phyloP scores from a whole-genome alignment of 2,888 invertebrate species.

The Mayetiola destructor region DNA sequence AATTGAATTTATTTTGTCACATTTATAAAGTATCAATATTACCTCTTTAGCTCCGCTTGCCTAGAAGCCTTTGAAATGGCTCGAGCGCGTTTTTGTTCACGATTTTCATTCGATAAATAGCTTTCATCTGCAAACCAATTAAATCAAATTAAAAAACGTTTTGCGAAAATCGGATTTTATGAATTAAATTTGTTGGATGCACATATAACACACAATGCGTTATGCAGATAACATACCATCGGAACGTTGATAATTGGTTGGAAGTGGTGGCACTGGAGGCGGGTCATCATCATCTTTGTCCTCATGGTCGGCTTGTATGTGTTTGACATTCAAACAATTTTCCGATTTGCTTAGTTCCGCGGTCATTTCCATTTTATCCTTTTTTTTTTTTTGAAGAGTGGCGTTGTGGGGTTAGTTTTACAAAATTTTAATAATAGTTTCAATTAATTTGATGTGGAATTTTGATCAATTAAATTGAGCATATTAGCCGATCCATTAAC shows the following conservation, averaged over 20 bases:
- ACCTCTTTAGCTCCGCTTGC: constrained; percentile 57
- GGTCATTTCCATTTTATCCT: constrained; percentile 18
- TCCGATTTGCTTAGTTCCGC: constrained; percentile 26
- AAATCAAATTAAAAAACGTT: neutral
- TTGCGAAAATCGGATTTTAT: neutral
- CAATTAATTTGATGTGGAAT: too few species aligned
- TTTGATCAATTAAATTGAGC: too few species aligned
- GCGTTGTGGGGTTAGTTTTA: too few species aligned
- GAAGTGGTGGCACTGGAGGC: constrained; percentile 50
- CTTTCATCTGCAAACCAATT: constrained; percentile 35
- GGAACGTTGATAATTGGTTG: constrained; percentile 42
- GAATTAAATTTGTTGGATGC: neutral
- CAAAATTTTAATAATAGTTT: too few species aligned
- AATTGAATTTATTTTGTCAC: too few species aligned
- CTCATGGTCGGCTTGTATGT: constrained; percentile 8
- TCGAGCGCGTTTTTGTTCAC: constrained; percentile 37
- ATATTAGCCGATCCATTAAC: too few species aligned
- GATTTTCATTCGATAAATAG: constrained; percentile 37
- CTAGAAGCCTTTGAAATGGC: constrained; percentile 42
- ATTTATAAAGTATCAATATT: neutral
- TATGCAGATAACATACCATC: constrained; percentile 29
- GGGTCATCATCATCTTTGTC: constrained; percentile 36
- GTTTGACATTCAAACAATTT: constrained; percentile 23
- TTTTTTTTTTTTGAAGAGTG: too few species aligned
- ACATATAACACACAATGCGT: constrained; percentile 13